Percentiles rank a stretch among this genome's conserved stretches.
Evolutionary conservation across 1,140 invertebrate species (phyloP).

Genomic region (Teleogryllus occipitalis): DNA sequence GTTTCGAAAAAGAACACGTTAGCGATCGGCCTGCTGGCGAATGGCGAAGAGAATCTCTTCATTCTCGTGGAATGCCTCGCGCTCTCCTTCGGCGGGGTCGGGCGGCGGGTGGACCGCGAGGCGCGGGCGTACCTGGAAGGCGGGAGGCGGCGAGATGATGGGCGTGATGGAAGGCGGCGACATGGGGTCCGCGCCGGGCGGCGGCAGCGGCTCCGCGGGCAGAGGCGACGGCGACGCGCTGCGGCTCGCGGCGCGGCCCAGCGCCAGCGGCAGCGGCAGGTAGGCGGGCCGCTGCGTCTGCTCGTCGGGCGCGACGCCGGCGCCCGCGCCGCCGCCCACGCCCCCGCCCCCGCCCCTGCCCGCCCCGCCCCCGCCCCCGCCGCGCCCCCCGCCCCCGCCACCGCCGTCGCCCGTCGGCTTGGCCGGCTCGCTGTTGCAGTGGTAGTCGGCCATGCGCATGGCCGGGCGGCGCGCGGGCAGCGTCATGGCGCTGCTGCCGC

Average conservation of each 20-base stretch:
- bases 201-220: no score
- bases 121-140: slow-evolving; percentile 37
- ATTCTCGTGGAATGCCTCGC: no score
- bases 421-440: slow-evolving; percentile 46
- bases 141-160: slow-evolving; percentile 52
- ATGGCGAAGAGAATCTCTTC: no score
- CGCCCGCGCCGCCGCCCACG: no score
- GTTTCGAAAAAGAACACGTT: no score
- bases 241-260: slow-evolving; percentile 28
- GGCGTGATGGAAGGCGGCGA: slow-evolving; percentile 48
- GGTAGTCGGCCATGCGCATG: slow-evolving; percentile 47
- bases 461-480: slow-evolving; percentile 30
- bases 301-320: slow-evolving; percentile 20
- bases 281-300: slow-evolving; percentile 35
- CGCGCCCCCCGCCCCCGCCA: no score
- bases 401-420: slow-evolving; percentile 32
- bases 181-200: slow-evolving; percentile 32
- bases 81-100: no score
- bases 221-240: slow-evolving; percentile 32
- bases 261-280: slow-evolving; percentile 34
- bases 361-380: no score
- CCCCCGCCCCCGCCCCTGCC: no score
- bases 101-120: no score
- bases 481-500: slow-evolving; percentile 3
- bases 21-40: no score